These are phyloP conservation scores for Uropetala carovei DNA, from an alignment of 2,888 invertebrate species.

Conservation along the genomic window DNA sequence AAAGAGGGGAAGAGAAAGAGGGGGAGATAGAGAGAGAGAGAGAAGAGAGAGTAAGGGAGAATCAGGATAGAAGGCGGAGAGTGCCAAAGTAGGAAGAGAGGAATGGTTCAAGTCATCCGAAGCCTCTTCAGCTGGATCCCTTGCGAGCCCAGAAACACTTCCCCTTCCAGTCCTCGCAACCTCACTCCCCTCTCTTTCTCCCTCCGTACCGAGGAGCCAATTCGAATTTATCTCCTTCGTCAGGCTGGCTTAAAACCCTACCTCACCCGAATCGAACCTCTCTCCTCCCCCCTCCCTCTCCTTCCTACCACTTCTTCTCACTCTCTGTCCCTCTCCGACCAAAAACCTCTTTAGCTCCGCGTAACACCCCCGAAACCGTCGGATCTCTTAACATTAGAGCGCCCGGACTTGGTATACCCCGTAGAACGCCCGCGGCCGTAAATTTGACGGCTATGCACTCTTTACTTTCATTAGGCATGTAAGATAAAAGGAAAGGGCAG, in stretches of 20 bases:
- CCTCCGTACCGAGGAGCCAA: neutral
- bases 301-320: no score
- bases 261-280: neutral
- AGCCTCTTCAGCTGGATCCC: neutral
- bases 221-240: slow-evolving; percentile 25
- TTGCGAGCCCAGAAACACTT: neutral
- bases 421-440: no score
- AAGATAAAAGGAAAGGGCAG: no score
- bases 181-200: no score
- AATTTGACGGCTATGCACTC: no score
- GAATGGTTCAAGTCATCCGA: neutral
- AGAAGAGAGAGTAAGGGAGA: neutral
- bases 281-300: neutral
- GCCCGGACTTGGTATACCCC: no score
- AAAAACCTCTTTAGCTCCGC: no score
- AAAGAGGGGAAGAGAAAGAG: neutral
- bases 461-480: no score
- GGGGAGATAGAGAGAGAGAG: neutral
- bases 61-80: neutral
- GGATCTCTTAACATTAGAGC: no score
- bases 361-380: no score
- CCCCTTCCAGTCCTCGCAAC: neutral
- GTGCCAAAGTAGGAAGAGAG: neutral
- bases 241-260: slow-evolving; percentile 20
- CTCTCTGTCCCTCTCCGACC: no score